Percentiles rank a stretch among this genome's conserved stretches.
These are phyloP conservation scores for Promerops cafer DNA, from an alignment of 2,113 vertebrate species.

Conservation along the genomic window DNA sequence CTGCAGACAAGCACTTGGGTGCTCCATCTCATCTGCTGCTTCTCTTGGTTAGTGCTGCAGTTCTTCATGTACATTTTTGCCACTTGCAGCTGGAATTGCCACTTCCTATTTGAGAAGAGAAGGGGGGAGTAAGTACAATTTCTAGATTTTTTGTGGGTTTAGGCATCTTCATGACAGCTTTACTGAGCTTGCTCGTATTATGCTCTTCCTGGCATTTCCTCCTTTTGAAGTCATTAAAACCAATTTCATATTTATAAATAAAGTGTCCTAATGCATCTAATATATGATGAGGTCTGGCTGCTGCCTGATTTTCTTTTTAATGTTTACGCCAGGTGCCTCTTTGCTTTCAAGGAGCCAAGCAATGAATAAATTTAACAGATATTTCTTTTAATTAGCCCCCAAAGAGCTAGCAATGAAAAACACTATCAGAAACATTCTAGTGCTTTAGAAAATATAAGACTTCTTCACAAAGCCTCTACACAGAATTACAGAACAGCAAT, in stretches of 20 bases:
- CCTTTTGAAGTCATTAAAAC: slow-evolving; percentile 55
- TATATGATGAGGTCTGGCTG: slow-evolving; percentile 27
- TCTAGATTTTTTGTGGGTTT: not conserved
- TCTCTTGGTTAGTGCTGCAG: not conserved
- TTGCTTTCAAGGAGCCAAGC: slow-evolving; percentile 39
- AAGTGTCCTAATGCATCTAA: slow-evolving; percentile 43
- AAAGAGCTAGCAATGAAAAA: slow-evolving; percentile 46
- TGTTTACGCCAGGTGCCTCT: slow-evolving; percentile 52
- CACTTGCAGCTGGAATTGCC: not conserved
- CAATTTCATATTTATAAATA: slow-evolving; percentile 49
- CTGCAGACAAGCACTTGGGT: not conserved
- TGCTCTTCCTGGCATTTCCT: slow-evolving; percentile 18
- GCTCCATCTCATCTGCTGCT: not conserved
- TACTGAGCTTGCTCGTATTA: not conserved
- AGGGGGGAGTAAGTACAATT: not conserved
- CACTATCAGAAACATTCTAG: slow-evolving; percentile 35
- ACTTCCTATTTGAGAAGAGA: not conserved
- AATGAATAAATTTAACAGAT: slow-evolving; percentile 56
- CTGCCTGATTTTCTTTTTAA: slow-evolving; percentile 43
- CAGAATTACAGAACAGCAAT: slow-evolving; percentile 13
- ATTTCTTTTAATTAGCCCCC: slow-evolving; percentile 59
- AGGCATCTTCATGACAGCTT: slow-evolving; percentile 29
- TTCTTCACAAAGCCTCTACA: slow-evolving; percentile 24
- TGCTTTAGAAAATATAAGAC: slow-evolving; percentile 29
- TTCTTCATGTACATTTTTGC: not conserved